phyloP scores from a whole-genome alignment of 2,797 vertebrate species.

The Balearica regulorum region DNA sequence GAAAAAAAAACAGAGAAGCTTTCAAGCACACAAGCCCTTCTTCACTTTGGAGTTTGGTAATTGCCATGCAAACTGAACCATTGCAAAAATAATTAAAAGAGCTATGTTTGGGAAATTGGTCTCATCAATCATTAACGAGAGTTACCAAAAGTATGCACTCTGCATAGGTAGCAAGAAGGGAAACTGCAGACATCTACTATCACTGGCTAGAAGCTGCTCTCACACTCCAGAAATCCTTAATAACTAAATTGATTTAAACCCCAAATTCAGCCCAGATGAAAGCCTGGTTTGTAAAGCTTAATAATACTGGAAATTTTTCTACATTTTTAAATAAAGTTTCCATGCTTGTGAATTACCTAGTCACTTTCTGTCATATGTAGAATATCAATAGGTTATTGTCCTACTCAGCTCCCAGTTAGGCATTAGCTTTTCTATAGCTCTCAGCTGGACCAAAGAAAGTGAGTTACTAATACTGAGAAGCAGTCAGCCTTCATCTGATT shows the following conservation, averaged over 20 bases:
- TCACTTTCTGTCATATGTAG: not conserved
- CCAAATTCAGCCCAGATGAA: not conserved
- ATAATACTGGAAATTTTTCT: not conserved
- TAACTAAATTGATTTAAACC: not conserved
- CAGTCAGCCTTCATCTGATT: not conserved
- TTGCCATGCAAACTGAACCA: not conserved
- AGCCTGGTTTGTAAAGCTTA: not conserved
- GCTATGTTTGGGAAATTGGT: not conserved
- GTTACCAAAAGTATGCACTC: not conserved
- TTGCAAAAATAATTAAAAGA: slow-evolving; percentile 15
- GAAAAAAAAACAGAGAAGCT: not conserved
- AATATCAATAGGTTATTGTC: not conserved
- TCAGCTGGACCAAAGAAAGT: not conserved
- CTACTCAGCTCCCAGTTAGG: not conserved
- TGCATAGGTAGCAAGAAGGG: not conserved
- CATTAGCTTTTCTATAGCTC: not conserved
- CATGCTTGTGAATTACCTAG: not conserved
- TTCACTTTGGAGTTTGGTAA: not conserved
- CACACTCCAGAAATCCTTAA: not conserved
- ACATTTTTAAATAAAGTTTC: not conserved
- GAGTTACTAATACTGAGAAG: not conserved
- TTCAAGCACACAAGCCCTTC: not conserved
- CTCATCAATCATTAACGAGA: not conserved
- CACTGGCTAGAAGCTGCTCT: not conserved
- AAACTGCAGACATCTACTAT: not conserved